Base-by-base conservation (phyloP, 2,888 invertebrate species). In the Caenorhabditis becei region DNA sequence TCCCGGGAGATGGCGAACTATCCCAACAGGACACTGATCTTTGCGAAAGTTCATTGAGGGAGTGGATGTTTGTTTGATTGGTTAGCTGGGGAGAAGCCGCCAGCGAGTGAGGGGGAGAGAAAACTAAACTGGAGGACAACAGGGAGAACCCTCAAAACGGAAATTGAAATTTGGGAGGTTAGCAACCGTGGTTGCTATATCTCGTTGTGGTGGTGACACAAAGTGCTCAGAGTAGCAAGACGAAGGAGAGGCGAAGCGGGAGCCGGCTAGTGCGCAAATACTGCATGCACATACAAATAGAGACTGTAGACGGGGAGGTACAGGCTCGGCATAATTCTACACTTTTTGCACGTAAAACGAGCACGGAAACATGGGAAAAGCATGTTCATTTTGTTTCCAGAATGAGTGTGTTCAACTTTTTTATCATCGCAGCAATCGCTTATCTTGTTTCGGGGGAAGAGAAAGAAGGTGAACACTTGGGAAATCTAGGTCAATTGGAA, bases 131-230 rank as follows among this genome's bases (percentile, higher is more conserved):
- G 2, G 4, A 11, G 61, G 20, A 14, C 7, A 32, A 26, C 24
- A 51, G 10, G 18, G 16, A 1, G 58, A 58, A 23, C 1, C 56
- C 20, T 20, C 18, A 47, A 54, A 53, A 32, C 26, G 47, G 56
- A 67, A 67, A 67, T 67, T 67, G 65, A 35, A 53, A 51, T 35
- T 35, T 14, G 11, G 59, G 53, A 53, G 20, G 61, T 35, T 71
- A 71, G 71, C 71, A 71, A 71, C 71, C 51, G 8, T 49, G 37
- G 51, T 70, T 70, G 70, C 61, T 61, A 67, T 56, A 32, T 66
- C 32, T 54, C 56, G 41, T 41, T 7, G 41, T 14, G 41, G 14
- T n/a, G 7, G 2, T n/a, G 18, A 7, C 56, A 54, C 54, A 54
- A 54, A 49, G 59, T 37, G 37, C 37, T 59, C 70, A 51, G 18